Conservation (phyloP, 2,113 vertebrate genomes). For the Channa argus region DNA sequence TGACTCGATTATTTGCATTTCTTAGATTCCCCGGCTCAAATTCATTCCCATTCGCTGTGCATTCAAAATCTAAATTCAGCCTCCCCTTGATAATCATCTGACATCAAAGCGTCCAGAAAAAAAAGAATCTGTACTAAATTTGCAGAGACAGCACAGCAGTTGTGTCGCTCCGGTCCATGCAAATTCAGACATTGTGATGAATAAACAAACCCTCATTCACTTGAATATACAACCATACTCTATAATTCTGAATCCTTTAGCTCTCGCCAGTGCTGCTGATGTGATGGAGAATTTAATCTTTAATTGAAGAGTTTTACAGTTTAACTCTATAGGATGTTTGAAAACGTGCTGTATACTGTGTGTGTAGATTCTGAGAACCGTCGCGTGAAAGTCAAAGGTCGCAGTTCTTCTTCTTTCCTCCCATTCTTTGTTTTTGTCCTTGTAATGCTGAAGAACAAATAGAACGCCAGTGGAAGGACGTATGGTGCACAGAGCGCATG, state of each 20-base stretch:
- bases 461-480: not conserved
- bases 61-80: slow-evolving; percentile 13
- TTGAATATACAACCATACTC: slow-evolving; percentile 36
- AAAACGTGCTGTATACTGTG: not conserved
- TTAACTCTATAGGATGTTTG: not conserved
- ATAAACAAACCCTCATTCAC: slow-evolving; percentile 43
- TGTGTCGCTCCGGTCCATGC: slow-evolving; percentile 27
- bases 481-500: not conserved
- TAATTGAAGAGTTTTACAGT: slow-evolving; percentile 15
- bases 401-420: not conserved
- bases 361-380: not conserved
- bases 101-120: slow-evolving; percentile 58
- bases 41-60: slow-evolving; percentile 22
- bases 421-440: not conserved
- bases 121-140: slow-evolving; percentile 61
- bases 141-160: slow-evolving; percentile 45
- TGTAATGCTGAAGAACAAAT: not conserved
- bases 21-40: not conserved
- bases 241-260: slow-evolving; percentile 20
- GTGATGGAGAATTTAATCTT: slow-evolving; percentile 8
- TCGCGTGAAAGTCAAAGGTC: slow-evolving; percentile 2
- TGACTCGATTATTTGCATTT: slow-evolving; percentile 11
- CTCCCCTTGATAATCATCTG: slow-evolving; percentile 42
- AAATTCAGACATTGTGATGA: slow-evolving; percentile 38
- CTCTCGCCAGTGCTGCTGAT: slow-evolving; percentile 27